Base-by-base conservation (phyloP, 1,140 invertebrate genomes). In the Drosophila nigromelanica region DNA sequence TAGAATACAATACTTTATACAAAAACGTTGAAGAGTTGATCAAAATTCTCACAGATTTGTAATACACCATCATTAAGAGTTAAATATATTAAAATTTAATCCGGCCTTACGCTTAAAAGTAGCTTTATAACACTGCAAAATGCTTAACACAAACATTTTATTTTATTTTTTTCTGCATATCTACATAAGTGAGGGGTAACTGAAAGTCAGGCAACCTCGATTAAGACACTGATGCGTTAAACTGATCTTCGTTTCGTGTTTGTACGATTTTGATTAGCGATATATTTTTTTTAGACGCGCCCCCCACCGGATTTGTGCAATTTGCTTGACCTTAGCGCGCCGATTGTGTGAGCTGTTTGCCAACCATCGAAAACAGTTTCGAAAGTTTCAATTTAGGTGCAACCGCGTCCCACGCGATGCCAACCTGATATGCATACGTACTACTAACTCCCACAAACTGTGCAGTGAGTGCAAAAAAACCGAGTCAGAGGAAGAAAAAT, bases 281-380 rank as follows among this genome's bases (percentile, higher is more conserved):
- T 74, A 37, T 52, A 8, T 51, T 37, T 51, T 54, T 73, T 77
- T 64, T 74, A 61, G 66, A 73, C 60, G 47, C 51, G 75, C 71
- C 69, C 62, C 63, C 71, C 40, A n/a, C 30, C 39, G 35, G 58
- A 69, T 77, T 77, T 73, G 60, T 73, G 75, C 75, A 74, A 78
- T 71, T 60, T 61, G 35, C 35, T 56, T 71, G 72, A 78, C 75
- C 71, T 77, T 77, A 77, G 50, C 42, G 55, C 47, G 43, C 33
- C 40, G 40, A 50, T 40, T 63, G 52, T 74, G 55, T 37, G 75
- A 64, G 48, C 50, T 70, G 75, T 60, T 68, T 76, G 71, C 58
- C 47, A 73, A 76, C 21, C 56, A 76, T 54, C 27, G 45, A 58
- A 61, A 56, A 63, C 42, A 48, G 54, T 74, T 70, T 77, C 59